Base-by-base conservation (phyloP, 2,797 vertebrate species). In the Acipenser oxyrinchus region DNA sequence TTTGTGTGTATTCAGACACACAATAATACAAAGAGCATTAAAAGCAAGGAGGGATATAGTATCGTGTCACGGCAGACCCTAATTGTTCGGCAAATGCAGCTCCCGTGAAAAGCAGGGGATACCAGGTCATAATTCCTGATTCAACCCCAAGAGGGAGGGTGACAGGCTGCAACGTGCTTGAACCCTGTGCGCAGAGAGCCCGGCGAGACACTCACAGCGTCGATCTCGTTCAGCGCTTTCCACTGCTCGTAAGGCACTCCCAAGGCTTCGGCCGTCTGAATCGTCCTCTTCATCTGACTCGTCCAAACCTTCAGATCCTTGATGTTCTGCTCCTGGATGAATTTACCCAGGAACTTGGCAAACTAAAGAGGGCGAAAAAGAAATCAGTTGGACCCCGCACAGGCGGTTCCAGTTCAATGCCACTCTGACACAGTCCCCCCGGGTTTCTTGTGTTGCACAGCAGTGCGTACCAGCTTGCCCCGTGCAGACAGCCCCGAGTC, bases 241-340 rank as follows among this genome's bases (percentile, higher is more conserved):
- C 97, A 99, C 89, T 99, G 97, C 65, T 99, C 96, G 0, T 99
- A 99, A 49, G 95, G 95, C 61, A 93, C 93, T 0, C 73, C 83
- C 72, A 99, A 82, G 0, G 90, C 93, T 77, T 99, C 97, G 0
- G 96, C 97, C 0, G 97, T 99, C 88, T 98, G 97, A 82, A 99
- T 99, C 5, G 96, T 98, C 72, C 97, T 92, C 86, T 95, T 97
- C 97, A 99, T 98, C 83, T 99, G 97, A 80, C 97, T 99, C 4
- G 95, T 99, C 96, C 96, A 99, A 65, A 99, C 95, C 80, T 98
- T 98, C 78, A 99, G 86, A 71, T 97, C 94, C 7, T 87, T 89
- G 78, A 98, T 97, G 70, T 88, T 90, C 71, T 98, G 96, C 0
- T 88, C 81, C 70, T 91, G 82, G 78, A 99, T 95, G 79, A 95